Conservation (phyloP, 2,797 vertebrate species). For the Tangara arthus region DNA sequence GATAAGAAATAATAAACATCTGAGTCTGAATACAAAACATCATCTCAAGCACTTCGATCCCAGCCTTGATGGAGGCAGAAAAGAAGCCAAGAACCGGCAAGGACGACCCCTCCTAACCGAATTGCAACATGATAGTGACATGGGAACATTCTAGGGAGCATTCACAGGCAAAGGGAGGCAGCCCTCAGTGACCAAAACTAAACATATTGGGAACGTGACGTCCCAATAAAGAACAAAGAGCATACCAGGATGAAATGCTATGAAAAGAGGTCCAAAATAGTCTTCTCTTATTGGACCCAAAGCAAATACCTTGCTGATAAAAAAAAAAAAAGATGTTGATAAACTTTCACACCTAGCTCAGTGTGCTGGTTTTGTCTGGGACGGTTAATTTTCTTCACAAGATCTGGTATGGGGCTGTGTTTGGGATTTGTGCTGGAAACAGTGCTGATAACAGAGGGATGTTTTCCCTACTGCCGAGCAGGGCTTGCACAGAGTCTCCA, state of each 20-base stretch:
- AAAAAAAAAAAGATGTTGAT: neutral
- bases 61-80: neutral
- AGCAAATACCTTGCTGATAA: neutral
- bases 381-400: neutral
- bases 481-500: neutral
- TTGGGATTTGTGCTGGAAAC: neutral
- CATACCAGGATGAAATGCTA: neutral
- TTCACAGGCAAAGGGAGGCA: neutral
- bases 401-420: neutral
- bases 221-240: neutral
- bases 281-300: neutral
- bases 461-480: neutral
- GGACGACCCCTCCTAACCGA: neutral
- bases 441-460: neutral
- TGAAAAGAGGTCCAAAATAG: neutral
- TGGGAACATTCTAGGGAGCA: neutral
- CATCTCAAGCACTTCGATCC: neutral
- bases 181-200: neutral
- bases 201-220: neutral
- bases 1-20: neutral
- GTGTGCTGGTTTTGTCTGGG: neutral
- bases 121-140: neutral
- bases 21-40: neutral
- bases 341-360: neutral
- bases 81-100: neutral